These are phyloP conservation scores for Pelobates fuscus DNA, from an alignment of 2,113 vertebrate genomes.

Conservation along the genomic window DNA sequence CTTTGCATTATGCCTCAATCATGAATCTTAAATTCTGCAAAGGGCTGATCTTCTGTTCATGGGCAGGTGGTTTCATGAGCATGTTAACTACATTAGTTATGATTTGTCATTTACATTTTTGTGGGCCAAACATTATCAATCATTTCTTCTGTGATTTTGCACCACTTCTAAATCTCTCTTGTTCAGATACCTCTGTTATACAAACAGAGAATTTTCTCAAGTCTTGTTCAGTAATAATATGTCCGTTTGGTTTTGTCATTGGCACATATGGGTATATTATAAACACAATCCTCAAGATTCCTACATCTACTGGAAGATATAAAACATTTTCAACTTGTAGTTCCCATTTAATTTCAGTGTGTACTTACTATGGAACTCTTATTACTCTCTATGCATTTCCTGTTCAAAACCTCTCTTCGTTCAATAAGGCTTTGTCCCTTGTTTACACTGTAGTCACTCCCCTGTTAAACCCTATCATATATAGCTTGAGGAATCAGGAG, in stretches of 20 bases:
- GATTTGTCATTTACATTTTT: conserved; percentile 19
- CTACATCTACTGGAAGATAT: conserved; percentile 45
- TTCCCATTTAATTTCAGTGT: conserved; percentile 53
- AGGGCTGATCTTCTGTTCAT: background rate
- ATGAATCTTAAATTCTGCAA: conserved; percentile 1
- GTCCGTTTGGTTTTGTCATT: conserved; percentile 53
- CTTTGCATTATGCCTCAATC: conserved; percentile 8
- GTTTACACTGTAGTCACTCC: conserved; percentile 1
- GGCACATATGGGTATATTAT: conserved; percentile 51
- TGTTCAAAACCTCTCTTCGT: background rate
- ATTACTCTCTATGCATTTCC: background rate
- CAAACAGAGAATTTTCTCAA: conserved; percentile 43
- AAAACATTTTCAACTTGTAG: conserved; percentile 56
- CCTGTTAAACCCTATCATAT: conserved; percentile 3
- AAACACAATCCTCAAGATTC: conserved; percentile 45
- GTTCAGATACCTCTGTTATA: conserved; percentile 47
- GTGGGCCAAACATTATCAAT: conserved; percentile 7
- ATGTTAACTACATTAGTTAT: conserved; percentile 3
- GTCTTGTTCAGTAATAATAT: conserved; percentile 28
- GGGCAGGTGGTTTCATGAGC: background rate
- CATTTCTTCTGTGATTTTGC: conserved; percentile 25
- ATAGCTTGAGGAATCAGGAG: background rate
- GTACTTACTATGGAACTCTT: conserved; percentile 35
- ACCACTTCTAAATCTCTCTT: conserved; percentile 51
- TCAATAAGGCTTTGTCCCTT: background rate